Evolutionary conservation across 2,113 vertebrate species (phyloP), one percentile per base, ranked within the genome.

Genomic region (Campylomormyrus tamandua): DNA sequence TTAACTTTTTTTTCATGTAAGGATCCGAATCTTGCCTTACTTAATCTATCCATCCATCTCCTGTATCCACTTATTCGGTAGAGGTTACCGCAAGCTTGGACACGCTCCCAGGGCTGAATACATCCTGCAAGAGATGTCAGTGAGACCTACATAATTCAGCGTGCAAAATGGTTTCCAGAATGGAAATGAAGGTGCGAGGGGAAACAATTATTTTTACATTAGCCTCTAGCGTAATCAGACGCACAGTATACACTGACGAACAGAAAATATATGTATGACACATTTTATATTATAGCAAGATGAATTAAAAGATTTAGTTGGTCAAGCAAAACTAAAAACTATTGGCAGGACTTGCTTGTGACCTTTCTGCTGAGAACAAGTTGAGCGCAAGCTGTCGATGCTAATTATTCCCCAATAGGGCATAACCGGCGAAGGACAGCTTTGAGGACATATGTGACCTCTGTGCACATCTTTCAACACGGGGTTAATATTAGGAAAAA

Each of bases 31-130:
- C 35, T 42, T 39, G 31, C 17, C 74, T 42, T 80, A 42, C 74
- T 80, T 80, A 80, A 80, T 80, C 74, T 42, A 80, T 80, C 74
- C 74, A 80, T 80, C 74, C 35, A 80, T 80, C 74, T 80, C 35
- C 83, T 48, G 5, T 48, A 86, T 50, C 21, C 83, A 48, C 83
- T 49, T 48, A 42, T 80, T 39, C 74, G 27, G 74, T 42, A 42
- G 74, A 35, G 74, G 74, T 42, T 11, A 80, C 35, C 1, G 35
- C 42, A 39, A 42, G 74, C 74, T 80, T 80, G 31, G 35, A 80
- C 31, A 5, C 15, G 35, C 15, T 80, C 74, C 74, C 74, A 42
- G 31, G 74, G 35, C 15, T 39, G 74, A 15, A 39, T 19, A 80
- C 31, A 42, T 19, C 74, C 35, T 19, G 35, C 15, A 8, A 2